Evolutionary conservation across 2,888 invertebrate species (phyloP).

Genomic region (Eulithis testata): DNA sequence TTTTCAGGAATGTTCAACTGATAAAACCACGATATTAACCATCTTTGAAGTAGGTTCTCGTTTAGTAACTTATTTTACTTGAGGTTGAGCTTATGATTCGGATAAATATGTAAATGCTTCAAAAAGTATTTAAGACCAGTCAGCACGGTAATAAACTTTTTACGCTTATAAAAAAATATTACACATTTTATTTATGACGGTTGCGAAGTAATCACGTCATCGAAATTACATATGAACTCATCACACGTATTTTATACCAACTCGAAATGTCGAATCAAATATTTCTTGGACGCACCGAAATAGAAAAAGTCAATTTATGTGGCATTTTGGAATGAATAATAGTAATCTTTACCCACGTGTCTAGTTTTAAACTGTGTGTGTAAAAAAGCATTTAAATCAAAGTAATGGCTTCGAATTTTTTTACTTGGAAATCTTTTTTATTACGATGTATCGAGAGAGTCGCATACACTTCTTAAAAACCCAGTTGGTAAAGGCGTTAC

Average conservation of each 20-base stretch:
- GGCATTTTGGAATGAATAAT: slow-evolving; percentile 35
- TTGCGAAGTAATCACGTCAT: slow-evolving; percentile 41
- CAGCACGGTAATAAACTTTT: slow-evolving; percentile 10
- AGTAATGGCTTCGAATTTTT: too few relatives aligned
- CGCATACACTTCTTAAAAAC: too few relatives aligned
- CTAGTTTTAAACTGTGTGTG: slow-evolving; percentile 23
- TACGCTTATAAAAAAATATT: slow-evolving; percentile 8
- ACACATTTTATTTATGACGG: slow-evolving; percentile 21
- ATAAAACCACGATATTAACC: background rate
- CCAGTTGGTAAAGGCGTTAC: too few relatives aligned
- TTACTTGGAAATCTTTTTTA: too few relatives aligned
- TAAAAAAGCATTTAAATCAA: background rate
- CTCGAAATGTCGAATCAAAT: slow-evolving; percentile 44
- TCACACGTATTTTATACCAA: slow-evolving; percentile 46
- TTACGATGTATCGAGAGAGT: too few relatives aligned
- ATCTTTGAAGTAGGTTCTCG: background rate
- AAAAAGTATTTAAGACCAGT: background rate
- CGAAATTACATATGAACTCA: slow-evolving; percentile 45
- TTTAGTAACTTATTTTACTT: too few relatives aligned
- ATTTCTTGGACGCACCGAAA: slow-evolving; percentile 49
- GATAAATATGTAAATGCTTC: background rate
- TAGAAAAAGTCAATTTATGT: slow-evolving; percentile 57
- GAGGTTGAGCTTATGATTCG: background rate
- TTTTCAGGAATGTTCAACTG: too few relatives aligned
- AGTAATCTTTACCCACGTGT: slow-evolving; percentile 20